These are phyloP conservation scores for Myotis yumanensis DNA, from an alignment of 2,113 vertebrate genomes.

Conservation along the genomic window DNA sequence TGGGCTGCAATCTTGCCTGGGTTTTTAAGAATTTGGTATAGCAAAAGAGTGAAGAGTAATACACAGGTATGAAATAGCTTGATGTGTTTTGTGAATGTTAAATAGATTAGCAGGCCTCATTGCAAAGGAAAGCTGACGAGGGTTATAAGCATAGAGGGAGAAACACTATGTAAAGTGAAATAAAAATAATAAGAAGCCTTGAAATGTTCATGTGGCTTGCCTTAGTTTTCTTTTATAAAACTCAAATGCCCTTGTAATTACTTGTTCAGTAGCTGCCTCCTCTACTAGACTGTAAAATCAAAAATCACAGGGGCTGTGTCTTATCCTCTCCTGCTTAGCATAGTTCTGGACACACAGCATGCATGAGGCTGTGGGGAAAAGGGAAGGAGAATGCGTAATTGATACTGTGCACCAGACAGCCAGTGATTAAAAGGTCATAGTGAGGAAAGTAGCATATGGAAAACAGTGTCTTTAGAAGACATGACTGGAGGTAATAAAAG, in stretches of 20 bases:
- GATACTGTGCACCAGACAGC: neutral
- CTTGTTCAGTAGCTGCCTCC: neutral
- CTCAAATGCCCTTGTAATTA: neutral
- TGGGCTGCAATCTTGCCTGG: neutral
- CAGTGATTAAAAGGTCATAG: neutral
- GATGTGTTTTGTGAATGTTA: neutral
- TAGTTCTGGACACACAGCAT: neutral
- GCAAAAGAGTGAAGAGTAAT: neutral
- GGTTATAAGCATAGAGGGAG: neutral
- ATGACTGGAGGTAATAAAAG: neutral
- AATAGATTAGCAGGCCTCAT: neutral
- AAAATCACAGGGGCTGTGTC: neutral
- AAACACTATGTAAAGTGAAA: neutral
- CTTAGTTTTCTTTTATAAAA: neutral
- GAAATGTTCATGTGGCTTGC: neutral
- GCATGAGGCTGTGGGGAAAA: neutral
- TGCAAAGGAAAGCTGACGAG: neutral
- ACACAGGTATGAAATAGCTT: neutral
- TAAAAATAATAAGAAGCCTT: neutral
- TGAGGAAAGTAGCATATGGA: neutral
- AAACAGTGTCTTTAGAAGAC: neutral
- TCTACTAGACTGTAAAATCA: constrained; percentile 9
- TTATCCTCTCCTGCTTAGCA: neutral
- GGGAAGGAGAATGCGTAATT: neutral
- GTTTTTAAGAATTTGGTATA: neutral